phyloP scores from a whole-genome alignment of 2,797 vertebrate genomes.

The Sebastes hubbsi region DNA sequence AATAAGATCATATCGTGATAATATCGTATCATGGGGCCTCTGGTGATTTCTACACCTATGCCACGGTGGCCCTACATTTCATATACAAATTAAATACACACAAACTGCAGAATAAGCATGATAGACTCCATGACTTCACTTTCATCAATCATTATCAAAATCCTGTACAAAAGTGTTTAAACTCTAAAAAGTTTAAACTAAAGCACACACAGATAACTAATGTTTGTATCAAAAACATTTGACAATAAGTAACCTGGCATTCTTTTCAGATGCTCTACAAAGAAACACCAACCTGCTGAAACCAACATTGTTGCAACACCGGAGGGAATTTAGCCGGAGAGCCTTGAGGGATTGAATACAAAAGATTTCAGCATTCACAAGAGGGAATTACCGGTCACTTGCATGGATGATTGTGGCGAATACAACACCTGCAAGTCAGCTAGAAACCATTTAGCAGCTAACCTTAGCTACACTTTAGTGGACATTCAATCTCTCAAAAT shows the following conservation, averaged over 20 bases:
- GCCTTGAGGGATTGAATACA: not conserved
- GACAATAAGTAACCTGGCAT: conserved; percentile 4
- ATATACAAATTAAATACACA: not conserved
- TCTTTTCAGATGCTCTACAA: not conserved
- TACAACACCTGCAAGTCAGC: not conserved
- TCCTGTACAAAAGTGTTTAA: not conserved
- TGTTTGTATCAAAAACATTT: not conserved
- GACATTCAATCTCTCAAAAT: not conserved
- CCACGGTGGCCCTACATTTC: not conserved
- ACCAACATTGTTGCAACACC: conserved; percentile 33
- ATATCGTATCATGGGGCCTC: too few species aligned
- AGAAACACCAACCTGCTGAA: conserved; percentile 6
- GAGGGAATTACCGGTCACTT: conserved; percentile 22
- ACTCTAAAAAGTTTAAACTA: not conserved
- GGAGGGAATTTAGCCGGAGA: not conserved
- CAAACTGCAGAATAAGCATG: not conserved
- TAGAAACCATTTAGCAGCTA: not conserved
- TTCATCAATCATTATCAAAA: not conserved
- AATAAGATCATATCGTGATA: too few species aligned
- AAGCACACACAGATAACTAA: not conserved
- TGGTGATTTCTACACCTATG: too few species aligned
- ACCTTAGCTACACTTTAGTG: not conserved
- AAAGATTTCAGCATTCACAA: conserved; percentile 16
- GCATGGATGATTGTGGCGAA: not conserved
- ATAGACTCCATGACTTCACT: not conserved